Conservation (phyloP, 2,113 vertebrate species). For the Agelaius phoeniceus region DNA sequence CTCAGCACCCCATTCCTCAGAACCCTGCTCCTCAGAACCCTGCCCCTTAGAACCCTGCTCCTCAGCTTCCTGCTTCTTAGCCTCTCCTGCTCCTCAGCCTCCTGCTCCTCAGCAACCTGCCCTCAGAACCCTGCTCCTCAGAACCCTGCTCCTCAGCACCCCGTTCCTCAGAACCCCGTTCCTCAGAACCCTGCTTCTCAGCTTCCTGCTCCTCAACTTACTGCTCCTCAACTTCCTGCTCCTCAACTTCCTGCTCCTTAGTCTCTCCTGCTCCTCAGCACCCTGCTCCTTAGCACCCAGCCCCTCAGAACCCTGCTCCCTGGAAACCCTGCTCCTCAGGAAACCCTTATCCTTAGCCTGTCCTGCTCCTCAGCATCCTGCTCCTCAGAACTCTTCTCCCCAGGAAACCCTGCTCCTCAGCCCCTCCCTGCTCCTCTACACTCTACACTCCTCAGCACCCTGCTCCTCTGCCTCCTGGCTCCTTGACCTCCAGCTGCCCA, state of each 20-base stretch:
- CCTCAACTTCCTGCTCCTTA: not conserved
- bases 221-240: not conserved
- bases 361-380: not conserved
- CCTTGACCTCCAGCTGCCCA: not conserved
- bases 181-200: too few relatives aligned
- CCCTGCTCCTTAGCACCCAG: too few relatives aligned
- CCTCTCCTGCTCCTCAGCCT: too few relatives aligned
- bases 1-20: not conserved
- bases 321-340: too few relatives aligned
- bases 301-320: not conserved
- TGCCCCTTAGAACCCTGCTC: not conserved
- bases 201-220: too few relatives aligned
- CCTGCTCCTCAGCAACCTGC: not conserved
- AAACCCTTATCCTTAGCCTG: too few relatives aligned
- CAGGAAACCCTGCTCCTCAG: not conserved
- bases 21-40: not conserved
- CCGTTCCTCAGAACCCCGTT: not conserved
- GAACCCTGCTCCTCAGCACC: not conserved
- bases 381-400: not conserved
- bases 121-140: too few relatives aligned
- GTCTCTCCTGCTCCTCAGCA: too few relatives aligned
- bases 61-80: too few relatives aligned
- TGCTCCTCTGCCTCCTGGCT: not conserved
- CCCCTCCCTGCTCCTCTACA: too few relatives aligned
- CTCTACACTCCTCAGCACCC: not conserved